phyloP scores from a whole-genome alignment of 2,888 invertebrate species.

The Dolichopus griseipennis region DNA sequence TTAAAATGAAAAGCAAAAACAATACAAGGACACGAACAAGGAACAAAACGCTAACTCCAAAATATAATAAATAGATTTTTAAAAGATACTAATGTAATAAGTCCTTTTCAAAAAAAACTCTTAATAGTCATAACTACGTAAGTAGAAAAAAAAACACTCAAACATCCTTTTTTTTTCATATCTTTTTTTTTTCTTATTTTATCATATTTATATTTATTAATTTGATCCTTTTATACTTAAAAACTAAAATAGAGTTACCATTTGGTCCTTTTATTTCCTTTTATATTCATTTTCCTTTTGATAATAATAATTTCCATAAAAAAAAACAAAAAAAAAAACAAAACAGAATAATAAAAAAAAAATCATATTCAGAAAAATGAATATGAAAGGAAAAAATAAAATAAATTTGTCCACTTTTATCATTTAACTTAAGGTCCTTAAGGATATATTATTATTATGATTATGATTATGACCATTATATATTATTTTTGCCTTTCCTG shows the following conservation, averaged over 20 bases:
- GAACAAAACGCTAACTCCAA: neutral
- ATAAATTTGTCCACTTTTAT: conserved; percentile 6
- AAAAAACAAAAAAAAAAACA: neutral
- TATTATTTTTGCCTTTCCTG: conserved; percentile 6
- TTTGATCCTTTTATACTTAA: conserved; percentile 2
- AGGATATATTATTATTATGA: conserved; percentile 4
- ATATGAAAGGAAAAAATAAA: neutral
- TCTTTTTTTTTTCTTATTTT: neutral
- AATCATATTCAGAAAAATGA: neutral
- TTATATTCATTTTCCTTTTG: neutral
- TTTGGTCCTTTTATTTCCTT: neutral
- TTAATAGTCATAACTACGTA: neutral
- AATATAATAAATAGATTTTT: neutral
- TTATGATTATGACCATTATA: conserved; percentile 6
- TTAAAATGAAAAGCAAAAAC: too few relatives aligned
- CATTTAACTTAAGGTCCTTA: conserved; percentile 1
- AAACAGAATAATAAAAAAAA: neutral
- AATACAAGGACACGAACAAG: neutral
- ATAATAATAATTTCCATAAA: neutral
- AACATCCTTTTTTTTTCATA: neutral
- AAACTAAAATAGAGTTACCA: neutral
- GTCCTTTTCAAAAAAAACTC: neutral
- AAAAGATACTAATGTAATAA: neutral
- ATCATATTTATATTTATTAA: conserved; percentile 3
- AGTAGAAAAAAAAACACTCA: neutral